These are phyloP conservation scores for Megastigmus dorsalis DNA, from an alignment of 2,888 invertebrate genomes.

Conservation along the genomic window DNA sequence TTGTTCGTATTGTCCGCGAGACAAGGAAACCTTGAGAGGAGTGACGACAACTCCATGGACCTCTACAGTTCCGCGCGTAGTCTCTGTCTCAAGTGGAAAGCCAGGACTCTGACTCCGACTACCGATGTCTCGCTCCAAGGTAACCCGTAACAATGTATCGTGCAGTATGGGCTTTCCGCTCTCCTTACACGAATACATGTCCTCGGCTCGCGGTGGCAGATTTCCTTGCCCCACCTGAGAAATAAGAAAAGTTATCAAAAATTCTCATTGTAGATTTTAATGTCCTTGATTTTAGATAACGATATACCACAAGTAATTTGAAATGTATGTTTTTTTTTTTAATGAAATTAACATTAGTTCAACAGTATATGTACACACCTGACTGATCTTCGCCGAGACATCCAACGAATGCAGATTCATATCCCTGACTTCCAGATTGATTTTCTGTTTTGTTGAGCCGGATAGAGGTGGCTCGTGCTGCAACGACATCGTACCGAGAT, in stretches of 20 bases:
- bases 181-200: constrained; percentile 84
- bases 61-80: constrained; percentile 65
- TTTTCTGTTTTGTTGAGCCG: constrained; percentile 64
- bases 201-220: constrained; percentile 78
- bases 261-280: neutral
- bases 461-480: constrained; percentile 69
- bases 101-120: constrained; percentile 61
- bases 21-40: constrained; percentile 88
- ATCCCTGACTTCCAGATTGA: constrained; percentile 83
- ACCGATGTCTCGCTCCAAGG: constrained; percentile 76
- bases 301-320: neutral
- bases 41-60: constrained; percentile 85
- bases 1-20: constrained; percentile 92
- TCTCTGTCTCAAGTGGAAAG: constrained; percentile 61
- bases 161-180: constrained; percentile 91
- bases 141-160: constrained; percentile 88
- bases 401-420: constrained; percentile 91
- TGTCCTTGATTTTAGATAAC: neutral
- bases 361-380: no score
- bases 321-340: neutral
- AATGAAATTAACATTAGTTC: neutral
- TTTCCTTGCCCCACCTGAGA: constrained; percentile 62
- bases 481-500: constrained; percentile 90
- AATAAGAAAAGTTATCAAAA: no score
- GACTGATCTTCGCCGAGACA: constrained; percentile 72